Percentiles rank a stretch among this genome's conserved stretches.
phyloP scores from a whole-genome alignment of 2,888 invertebrate genomes.

The Athalia cordata region DNA sequence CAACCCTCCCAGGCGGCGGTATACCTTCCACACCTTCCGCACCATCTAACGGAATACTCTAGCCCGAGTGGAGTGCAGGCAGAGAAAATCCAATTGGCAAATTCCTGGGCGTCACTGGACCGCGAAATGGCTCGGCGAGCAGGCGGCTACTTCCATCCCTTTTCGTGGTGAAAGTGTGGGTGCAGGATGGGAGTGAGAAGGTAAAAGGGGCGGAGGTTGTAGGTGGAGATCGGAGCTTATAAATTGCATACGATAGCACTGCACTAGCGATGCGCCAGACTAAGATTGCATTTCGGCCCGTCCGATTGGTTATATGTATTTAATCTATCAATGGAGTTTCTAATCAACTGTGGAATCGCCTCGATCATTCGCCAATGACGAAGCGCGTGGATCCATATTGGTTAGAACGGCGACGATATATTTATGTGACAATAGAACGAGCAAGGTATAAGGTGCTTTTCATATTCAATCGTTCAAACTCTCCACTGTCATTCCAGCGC shows the following conservation, averaged over 20 bases:
- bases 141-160: slow-evolving; percentile 65
- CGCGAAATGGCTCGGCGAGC: slow-evolving; percentile 71
- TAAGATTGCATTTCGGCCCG: slow-evolving; percentile 62
- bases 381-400: neutral
- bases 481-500: slow-evolving; percentile 23
- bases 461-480: slow-evolving; percentile 36
- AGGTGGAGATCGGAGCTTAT: slow-evolving; percentile 59
- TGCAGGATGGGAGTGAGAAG: slow-evolving; percentile 32
- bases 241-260: slow-evolving; percentile 69
- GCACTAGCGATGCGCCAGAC: slow-evolving; percentile 58
- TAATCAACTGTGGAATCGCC: slow-evolving; percentile 36
- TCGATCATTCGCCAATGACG: slow-evolving; percentile 4
- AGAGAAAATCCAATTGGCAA: slow-evolving; percentile 72
- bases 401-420: slow-evolving; percentile 12
- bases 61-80: slow-evolving; percentile 63
- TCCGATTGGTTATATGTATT: slow-evolving; percentile 58
- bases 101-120: slow-evolving; percentile 72
- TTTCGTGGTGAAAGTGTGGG: slow-evolving; percentile 55
- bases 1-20: slow-evolving; percentile 58
- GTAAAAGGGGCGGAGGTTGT: slow-evolving; percentile 39
- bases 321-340: slow-evolving; percentile 28
- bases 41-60: slow-evolving; percentile 67
- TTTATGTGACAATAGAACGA: neutral
- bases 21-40: slow-evolving; percentile 59
- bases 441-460: neutral